Conservation (phyloP, 2,888 invertebrate genomes). For the Linnaemya tessellans region DNA sequence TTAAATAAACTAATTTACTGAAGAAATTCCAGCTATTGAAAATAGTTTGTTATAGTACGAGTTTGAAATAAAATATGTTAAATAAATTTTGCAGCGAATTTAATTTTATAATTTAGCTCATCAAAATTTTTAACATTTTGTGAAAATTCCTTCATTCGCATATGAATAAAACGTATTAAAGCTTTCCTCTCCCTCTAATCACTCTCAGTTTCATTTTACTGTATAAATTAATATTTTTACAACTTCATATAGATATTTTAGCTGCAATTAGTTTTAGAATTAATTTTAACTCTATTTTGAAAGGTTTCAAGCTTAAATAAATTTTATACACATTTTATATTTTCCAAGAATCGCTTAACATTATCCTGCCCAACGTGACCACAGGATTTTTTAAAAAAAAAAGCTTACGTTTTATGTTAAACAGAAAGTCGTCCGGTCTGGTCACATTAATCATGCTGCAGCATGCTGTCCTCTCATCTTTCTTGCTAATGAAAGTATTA, state of each 20-base stretch:
- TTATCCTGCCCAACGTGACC: not conserved
- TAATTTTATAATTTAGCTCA: too few relatives aligned
- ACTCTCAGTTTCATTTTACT: too few relatives aligned
- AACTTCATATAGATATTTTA: not conserved
- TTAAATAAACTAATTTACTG: too few relatives aligned
- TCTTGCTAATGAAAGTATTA: conserved; percentile 12
- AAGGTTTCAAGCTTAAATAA: not conserved
- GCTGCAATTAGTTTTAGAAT: not conserved
- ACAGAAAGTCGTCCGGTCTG: not conserved
- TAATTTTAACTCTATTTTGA: not conserved
- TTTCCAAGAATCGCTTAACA: not conserved
- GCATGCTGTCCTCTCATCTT: not conserved
- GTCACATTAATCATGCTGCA: not conserved
- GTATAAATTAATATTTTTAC: not conserved
- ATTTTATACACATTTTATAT: not conserved
- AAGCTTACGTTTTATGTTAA: not conserved
- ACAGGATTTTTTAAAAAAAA: not conserved
- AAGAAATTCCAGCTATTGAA: too few relatives aligned
- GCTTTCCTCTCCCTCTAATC: too few relatives aligned
- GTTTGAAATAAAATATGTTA: too few relatives aligned
- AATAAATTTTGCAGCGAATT: too few relatives aligned
- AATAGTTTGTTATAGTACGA: too few relatives aligned
- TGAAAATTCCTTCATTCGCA: too few relatives aligned
- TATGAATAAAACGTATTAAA: too few relatives aligned
- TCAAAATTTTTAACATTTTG: too few relatives aligned